Base-by-base conservation (phyloP, 2,888 invertebrate species). In the Aspidiotus rigidus region DNA sequence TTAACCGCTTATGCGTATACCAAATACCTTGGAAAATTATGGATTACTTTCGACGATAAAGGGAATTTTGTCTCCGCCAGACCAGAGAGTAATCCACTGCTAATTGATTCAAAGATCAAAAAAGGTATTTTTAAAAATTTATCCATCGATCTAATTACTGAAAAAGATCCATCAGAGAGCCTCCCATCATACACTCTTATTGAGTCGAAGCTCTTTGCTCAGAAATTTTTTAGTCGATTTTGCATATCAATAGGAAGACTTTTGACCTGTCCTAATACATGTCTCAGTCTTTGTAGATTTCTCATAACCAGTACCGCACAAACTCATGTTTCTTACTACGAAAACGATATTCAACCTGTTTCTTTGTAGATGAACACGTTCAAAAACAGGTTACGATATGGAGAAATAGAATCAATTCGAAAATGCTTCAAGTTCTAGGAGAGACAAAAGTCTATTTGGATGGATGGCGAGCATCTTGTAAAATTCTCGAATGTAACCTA, bases 1-100 rank as follows among this genome's bases (percentile, higher is more conserved):
- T 90, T 94, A 0, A 93, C 94, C 79, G 93, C 91, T 1, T 94
- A 88, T 75, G 92, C 92, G 0, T 92, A 88, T 75, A 93, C 93
- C 1, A 94, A 95, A 79, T 95, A 95, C 77, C 79, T 95, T 70
- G 95, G 95, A 0, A 84, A 85, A 75, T 79, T 95, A 28, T 83
- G 85, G 70, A 73, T 85, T 73, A 77, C 81, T 59, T 93, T 95
- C 75, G 83, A 93, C 78, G 78, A 80, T 0, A 75, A 83, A 8
- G 94, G 93, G 10, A 85, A 89, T 16, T 56, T 56, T 7, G 16
- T 56, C 75, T 79, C 93, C 2, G 77, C 80, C 0, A 77, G 78
- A 1, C 87, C 84, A 75, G 76, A 81, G 72, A 94, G 94, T 1
- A 85, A 86, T 73, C 93, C 94, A 0, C 83, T 90, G 69, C 80